These are phyloP conservation scores for Pocillopora damicornis DNA, from an alignment of 64 coral and sea anemone genomes.

Conservation along the genomic window DNA sequence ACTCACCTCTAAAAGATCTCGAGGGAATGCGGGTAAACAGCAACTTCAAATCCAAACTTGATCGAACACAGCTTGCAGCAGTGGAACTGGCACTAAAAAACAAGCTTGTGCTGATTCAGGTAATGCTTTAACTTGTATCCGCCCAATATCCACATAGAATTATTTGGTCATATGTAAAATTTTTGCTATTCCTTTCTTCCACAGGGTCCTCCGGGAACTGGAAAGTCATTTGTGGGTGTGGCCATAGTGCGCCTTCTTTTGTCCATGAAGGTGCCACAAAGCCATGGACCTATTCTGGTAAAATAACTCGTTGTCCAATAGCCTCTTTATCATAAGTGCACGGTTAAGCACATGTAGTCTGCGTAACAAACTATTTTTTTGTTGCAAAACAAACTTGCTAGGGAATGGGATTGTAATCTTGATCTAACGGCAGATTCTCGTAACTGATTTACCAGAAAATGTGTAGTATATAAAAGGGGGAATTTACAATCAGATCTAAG, in stretches of 20 bases:
- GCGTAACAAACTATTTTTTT: no score
- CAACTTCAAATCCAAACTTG: slow-evolving; percentile 28
- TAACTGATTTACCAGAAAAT: no score
- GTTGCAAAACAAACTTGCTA: no score
- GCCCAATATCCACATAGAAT: neutral
- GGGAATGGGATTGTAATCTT: no score
- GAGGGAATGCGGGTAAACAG: neutral
- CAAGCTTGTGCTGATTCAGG: slow-evolving; percentile 76
- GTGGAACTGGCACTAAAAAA: slow-evolving; percentile 63
- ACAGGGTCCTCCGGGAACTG: slow-evolving; percentile 74
- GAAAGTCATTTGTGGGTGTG: slow-evolving; percentile 67
- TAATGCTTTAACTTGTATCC: neutral
- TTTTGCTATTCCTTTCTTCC: neutral
- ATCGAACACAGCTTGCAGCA: slow-evolving; percentile 76
- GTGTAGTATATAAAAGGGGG: no score
- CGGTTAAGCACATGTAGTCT: no score
- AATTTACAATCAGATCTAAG: no score
- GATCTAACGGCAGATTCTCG: no score
- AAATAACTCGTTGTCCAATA: no score
- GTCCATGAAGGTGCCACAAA: slow-evolving; percentile 37
- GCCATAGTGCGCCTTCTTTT: slow-evolving; percentile 33
- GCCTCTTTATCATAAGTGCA: no score
- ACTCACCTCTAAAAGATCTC: slow-evolving; percentile 39
- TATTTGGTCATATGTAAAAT: neutral
- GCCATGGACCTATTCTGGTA: slow-evolving; percentile 66